Evolutionary conservation across 2,888 invertebrate genomes (phyloP), one percentile per base, ranked within the genome.

Genomic region (Gonocerus acuteangulatus): DNA sequence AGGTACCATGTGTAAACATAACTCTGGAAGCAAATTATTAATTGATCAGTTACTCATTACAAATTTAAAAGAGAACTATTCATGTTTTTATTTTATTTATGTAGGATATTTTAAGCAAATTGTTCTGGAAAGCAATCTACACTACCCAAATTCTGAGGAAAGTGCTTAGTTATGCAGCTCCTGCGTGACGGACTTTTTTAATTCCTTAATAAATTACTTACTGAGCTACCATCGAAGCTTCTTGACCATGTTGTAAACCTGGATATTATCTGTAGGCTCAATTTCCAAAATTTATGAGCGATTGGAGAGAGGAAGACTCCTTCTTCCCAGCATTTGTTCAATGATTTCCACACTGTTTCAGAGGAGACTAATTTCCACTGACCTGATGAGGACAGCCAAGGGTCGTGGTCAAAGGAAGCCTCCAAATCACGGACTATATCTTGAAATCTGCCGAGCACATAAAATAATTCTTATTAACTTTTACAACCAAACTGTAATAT

Each of bases 251-350:
- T 82, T 9, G 82, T 78, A 73, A 89, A 89, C 70, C 95, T 81
- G 45, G 89, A 81, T 45, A 92, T 71, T 39, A 95, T 78, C 76
- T 95, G 89, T 64, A 95, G 77, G 18, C 86, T 86, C 6, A 95
- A 79, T 74, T 92, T 95, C 83, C 91, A 90, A 76, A 95, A 93
- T 72, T 88, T 74, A 71, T 86, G 86, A 59, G 83, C 83, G 1
- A 91, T 77, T 61, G 89, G 85, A 21, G 82, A 78, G 54, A 96
- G 80, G 73, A 85, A 95, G 6, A 94, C 80, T 27, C 87, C 86
- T 16, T 85, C 80, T 1, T 82, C 77, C 87, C 94, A 95, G 72
- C 91, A 88, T 47, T 74, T 76, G 39, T 73, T 69, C 44, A 86
- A 71, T 64, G 79, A 78, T 18, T 75, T 71, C 74, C 80, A 79